phyloP scores from a whole-genome alignment of 23 tunicate species.

The Aplidium turbinatum region DNA sequence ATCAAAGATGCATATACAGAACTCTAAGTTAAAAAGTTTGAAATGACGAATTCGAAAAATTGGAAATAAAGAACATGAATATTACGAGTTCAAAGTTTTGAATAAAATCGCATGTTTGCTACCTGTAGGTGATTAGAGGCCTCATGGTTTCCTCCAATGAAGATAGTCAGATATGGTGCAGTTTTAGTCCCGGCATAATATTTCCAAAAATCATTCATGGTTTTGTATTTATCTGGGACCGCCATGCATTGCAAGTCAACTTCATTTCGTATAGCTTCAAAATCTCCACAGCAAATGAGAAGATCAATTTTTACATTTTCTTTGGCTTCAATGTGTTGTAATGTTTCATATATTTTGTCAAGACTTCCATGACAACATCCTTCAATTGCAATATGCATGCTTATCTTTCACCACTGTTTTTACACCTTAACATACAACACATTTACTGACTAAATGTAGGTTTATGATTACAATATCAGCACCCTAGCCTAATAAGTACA shows the following conservation, averaged over 20 bases:
- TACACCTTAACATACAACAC: too few relatives aligned
- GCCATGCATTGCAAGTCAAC: conserved; percentile 92
- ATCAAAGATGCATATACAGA: too few relatives aligned
- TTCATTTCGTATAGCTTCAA: conserved; percentile 90
- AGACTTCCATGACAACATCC: conserved; percentile 99
- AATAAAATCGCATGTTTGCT: neutral
- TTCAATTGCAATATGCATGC: conserved; percentile 92
- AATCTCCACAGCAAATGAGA: conserved; percentile 95
- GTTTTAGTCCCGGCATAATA: conserved; percentile 84
- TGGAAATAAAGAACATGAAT: too few relatives aligned
- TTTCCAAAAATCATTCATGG: conserved; percentile 95
- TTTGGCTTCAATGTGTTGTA: conserved; percentile 77
- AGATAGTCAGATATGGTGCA: conserved; percentile 90
- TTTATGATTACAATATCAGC: too few relatives aligned
- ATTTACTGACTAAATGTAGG: too few relatives aligned
- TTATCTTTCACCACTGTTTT: too few relatives aligned
- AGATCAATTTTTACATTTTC: conserved; percentile 77
- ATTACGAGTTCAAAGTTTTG: too few relatives aligned
- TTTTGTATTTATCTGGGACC: conserved; percentile 82
- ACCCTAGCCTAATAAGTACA: too few relatives aligned
- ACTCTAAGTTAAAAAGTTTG: too few relatives aligned
- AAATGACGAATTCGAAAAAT: too few relatives aligned
- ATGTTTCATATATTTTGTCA: conserved; percentile 87
- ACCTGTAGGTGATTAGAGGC: conserved; percentile 97
- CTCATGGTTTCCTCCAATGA: conserved; percentile 99